Evolutionary conservation across 1,140 invertebrate species (phyloP).

Genomic region (Drosophila pandora): DNA sequence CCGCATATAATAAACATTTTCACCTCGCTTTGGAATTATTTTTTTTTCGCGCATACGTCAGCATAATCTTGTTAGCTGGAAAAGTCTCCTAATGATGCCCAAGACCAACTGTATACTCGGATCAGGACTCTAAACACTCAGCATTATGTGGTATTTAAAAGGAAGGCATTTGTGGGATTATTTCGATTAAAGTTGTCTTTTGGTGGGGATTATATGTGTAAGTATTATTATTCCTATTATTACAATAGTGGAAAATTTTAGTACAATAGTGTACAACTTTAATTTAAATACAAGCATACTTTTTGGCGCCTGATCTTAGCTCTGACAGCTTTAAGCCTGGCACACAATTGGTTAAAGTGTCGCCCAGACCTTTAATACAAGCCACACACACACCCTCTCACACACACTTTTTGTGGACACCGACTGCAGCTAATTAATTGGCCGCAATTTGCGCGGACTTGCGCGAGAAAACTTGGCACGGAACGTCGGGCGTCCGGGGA

Average conservation of each 20-base stretch:
- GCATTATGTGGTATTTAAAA: constrained; percentile 1
- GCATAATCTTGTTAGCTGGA: constrained; percentile 43
- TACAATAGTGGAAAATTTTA: background rate
- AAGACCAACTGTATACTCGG: constrained; percentile 20
- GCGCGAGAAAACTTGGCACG: constrained; percentile 62
- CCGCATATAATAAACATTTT: constrained; percentile 15
- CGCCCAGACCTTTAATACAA: constrained; percentile 48
- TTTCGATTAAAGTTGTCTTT: constrained; percentile 16
- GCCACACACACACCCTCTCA: constrained; percentile 1
- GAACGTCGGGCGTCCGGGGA: constrained; percentile 12
- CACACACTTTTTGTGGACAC: constrained; percentile 8
- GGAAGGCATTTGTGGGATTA: constrained; percentile 24
- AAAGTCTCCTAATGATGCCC: constrained; percentile 40
- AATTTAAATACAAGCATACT: background rate
- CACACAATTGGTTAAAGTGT: constrained; percentile 56
- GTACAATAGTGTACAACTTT: background rate
- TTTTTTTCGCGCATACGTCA: constrained; percentile 24
- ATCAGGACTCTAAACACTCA: constrained; percentile 5
- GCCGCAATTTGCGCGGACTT: constrained; percentile 60
- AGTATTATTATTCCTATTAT: background rate
- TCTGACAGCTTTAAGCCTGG: constrained; percentile 32
- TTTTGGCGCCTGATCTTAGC: constrained; percentile 14
- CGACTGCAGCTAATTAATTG: constrained; percentile 73
- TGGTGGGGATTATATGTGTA: background rate
- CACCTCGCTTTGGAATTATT: background rate